Base-by-base conservation (phyloP, 64 coral and sea anemone species). In the Pachyseris speciosa region DNA sequence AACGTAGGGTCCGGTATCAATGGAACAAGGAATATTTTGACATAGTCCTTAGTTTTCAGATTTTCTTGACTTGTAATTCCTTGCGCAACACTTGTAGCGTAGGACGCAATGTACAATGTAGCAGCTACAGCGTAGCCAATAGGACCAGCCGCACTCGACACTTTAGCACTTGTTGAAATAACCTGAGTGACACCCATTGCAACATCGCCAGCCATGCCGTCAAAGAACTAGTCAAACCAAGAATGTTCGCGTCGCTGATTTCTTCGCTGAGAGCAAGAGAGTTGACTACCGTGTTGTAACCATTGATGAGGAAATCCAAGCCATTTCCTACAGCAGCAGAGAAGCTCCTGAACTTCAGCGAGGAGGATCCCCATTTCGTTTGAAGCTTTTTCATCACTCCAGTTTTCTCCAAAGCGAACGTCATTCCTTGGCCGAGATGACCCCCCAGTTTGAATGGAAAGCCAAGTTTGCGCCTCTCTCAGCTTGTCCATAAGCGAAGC, bases 371-470 rank as follows among this genome's bases (percentile, higher is more conserved):
- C 84, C 84, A 87, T 87, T 87, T 85, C 4, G 64, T 13, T 67
- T 65, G 5, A 11, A 85, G 41, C 27, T 19, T 42, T 28, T 67
- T 12, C 17, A 68, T 29, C 20, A 68, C 38, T 0, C 83, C 67
- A 32, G 37, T 7, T 36, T 59, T 59, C 19, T 83, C 78, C 16
- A 87, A 48, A 29, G 67, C 84, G 13, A 44, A 49, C 22, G 65
- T 29, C 68, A 73, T 58, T 37, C 20, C 84, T 69, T 72, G 65
- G 22, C 84, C 84, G 19, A 87, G 84, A 57, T 87, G 84, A 5
- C 84, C 84, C n/a, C 20, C 84, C 84, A 17, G 84, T 87, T 87
- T 87, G 84, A 11, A 67, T 87, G 12, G 84, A 87, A 72, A 86
- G 83, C 59, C 64, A 86, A 29, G 83, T 52, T 27, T 86, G 83